Evolutionary conservation across 2,888 invertebrate species (phyloP).

Genomic region (Platycnemis pennipes): DNA sequence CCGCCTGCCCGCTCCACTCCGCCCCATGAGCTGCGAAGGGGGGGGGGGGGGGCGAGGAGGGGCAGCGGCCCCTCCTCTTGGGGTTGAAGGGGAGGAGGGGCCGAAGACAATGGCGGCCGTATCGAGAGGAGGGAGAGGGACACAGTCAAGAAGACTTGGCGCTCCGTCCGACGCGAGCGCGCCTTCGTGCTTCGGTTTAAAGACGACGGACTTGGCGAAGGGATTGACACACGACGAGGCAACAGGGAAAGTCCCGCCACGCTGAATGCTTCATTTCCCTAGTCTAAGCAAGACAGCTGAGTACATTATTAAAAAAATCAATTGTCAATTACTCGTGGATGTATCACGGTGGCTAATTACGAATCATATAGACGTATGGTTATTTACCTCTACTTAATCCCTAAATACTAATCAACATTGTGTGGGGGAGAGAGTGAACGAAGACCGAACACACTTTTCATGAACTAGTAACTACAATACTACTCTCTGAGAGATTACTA

Average conservation of each 20-base stretch:
- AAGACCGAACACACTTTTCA: no score
- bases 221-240: not conserved
- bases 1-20: no score
- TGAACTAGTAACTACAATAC: no score
- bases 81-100: not conserved
- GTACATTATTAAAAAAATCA: no score
- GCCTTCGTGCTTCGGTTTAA: not conserved
- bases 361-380: no score
- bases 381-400: no score
- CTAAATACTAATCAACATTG: no score
- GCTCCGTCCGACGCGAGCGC: not conserved
- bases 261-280: not conserved
- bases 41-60: not conserved
- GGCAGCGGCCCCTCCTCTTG: not conserved
- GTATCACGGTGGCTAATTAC: no score
- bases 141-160: not conserved
- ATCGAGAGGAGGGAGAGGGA: not conserved
- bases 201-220: not conserved
- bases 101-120: slow-evolving; percentile 21
- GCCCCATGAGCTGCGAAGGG: not conserved
- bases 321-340: no score
- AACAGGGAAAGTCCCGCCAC: not conserved
- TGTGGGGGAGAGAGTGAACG: no score
- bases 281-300: no score
- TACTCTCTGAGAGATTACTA: no score